These are phyloP conservation scores for Sula dactylatra DNA, from an alignment of 2,113 vertebrate species.

Conservation along the genomic window DNA sequence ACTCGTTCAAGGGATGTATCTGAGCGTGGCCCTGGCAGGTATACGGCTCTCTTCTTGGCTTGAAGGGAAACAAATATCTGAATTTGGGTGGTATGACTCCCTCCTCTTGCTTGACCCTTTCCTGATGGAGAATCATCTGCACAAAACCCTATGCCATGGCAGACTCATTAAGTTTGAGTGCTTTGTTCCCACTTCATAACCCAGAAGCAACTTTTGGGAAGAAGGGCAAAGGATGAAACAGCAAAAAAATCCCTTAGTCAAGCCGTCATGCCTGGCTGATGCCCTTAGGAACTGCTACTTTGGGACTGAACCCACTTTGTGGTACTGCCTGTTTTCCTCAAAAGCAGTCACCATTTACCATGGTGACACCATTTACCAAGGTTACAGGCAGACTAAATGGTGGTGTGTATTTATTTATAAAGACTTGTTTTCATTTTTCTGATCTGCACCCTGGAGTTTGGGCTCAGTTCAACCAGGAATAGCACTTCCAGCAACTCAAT, in stretches of 20 bases:
- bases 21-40: neutral
- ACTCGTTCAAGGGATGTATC: fast-evolving
- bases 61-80: neutral
- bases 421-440: neutral
- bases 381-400: neutral
- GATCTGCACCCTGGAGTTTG: neutral
- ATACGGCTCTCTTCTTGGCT: neutral
- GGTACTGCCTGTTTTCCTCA: neutral
- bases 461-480: neutral
- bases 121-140: neutral
- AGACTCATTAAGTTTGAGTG: neutral
- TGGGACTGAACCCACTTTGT: neutral
- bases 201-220: neutral
- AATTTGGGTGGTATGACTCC: neutral
- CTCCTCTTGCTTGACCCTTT: neutral
- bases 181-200: neutral
- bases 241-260: neutral
- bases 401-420: neutral
- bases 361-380: neutral
- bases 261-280: neutral
- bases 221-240: neutral
- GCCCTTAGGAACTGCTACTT: neutral
- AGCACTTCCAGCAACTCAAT: neutral
- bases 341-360: neutral
- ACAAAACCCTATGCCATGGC: neutral